These are phyloP conservation scores for Dryoscopus gambensis DNA, from an alignment of 2,113 vertebrate species.

Conservation along the genomic window DNA sequence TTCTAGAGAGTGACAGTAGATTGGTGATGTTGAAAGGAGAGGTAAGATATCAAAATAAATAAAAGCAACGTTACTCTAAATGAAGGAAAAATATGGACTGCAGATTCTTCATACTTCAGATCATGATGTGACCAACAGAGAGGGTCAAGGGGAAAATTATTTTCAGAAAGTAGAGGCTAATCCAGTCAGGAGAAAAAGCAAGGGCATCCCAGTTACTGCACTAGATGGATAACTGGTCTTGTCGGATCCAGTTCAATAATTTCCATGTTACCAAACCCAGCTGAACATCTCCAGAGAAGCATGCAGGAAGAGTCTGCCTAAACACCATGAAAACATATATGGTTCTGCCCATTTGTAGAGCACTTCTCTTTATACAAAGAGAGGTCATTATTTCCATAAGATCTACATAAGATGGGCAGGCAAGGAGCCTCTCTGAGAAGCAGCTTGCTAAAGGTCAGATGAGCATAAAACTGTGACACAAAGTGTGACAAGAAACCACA, in stretches of 20 bases:
- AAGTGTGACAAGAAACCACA: constrained; percentile 40
- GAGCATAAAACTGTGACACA: not conserved
- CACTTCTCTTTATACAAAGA: not conserved
- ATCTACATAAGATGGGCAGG: not conserved
- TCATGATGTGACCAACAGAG: not conserved
- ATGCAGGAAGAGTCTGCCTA: not conserved
- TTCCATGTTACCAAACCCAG: not conserved
- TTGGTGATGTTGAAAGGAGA: not conserved
- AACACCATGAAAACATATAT: not conserved
- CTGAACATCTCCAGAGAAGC: not conserved
- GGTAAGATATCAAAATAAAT: not conserved
- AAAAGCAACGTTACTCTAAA: not conserved
- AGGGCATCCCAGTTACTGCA: not conserved
- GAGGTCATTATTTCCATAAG: not conserved
- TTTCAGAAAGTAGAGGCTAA: not conserved
- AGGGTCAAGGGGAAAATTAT: not conserved
- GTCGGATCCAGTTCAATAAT: not conserved
- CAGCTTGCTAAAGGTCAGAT: not conserved
- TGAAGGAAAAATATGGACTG: not conserved
- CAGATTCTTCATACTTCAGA: not conserved
- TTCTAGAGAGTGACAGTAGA: not conserved
- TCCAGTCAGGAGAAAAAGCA: not conserved
- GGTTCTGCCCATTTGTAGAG: not conserved
- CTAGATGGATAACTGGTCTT: not conserved
- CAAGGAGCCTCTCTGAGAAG: not conserved